phyloP scores from a whole-genome alignment of 1,140 invertebrate species.

The Halesus radiatus region DNA sequence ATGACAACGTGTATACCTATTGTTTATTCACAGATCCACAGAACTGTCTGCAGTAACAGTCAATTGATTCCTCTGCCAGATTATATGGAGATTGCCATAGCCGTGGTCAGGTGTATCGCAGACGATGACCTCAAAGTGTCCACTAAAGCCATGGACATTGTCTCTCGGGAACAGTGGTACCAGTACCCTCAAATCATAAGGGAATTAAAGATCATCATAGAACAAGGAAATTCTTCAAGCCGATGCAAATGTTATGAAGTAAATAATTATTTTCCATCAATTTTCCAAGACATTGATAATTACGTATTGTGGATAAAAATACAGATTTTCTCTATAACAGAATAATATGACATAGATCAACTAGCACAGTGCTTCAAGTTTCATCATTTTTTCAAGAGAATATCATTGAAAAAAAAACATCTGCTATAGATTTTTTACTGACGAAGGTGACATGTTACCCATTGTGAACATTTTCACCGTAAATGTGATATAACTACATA shows the following conservation, averaged over 20 bases:
- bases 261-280: constrained; percentile 50
- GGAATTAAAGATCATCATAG: constrained; percentile 69
- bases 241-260: constrained; percentile 77
- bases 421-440: no score
- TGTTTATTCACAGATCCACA: constrained; percentile 60
- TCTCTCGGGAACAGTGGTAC: constrained; percentile 69
- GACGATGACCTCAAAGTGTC: constrained; percentile 75
- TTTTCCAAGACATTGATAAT: no score
- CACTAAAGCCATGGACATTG: constrained; percentile 71
- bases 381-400: no score
- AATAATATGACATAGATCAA: no score
- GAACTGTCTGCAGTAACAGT: constrained; percentile 60
- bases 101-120: constrained; percentile 70
- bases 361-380: no score
- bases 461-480: no score
- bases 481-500: no score
- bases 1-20: background rate
- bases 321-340: no score
- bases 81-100: constrained; percentile 70
- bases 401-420: no score
- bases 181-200: constrained; percentile 68
- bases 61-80: constrained; percentile 65
- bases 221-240: constrained; percentile 68
- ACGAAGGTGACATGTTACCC: no score
- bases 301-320: no score